A percentile compares a stretch with the other conserved stretches of the same genome.
phyloP scores from a whole-genome alignment of 1,140 invertebrate genomes.

The Chironomus tepperi region DNA sequence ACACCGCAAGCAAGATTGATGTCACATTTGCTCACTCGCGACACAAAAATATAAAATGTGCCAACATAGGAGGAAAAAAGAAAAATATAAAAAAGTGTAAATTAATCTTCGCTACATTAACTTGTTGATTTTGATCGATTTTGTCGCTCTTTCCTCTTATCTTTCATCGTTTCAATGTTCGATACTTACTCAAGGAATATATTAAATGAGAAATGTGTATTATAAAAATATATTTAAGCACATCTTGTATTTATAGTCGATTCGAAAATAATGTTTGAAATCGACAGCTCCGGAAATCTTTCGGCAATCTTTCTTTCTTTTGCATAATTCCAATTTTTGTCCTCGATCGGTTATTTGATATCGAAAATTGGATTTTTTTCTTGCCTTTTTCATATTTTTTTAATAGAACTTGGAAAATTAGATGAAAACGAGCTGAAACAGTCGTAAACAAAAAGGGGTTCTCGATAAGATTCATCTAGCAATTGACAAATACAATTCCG shows the following conservation, averaged over 20 bases:
- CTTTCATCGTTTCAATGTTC: not conserved
- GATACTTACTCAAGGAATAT: too few relatives aligned
- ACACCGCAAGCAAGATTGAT: not conserved
- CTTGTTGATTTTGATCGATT: not conserved
- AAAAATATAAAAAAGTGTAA: not conserved
- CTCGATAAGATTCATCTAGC: not conserved
- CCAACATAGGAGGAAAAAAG: too few relatives aligned
- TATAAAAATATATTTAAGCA: too few relatives aligned
- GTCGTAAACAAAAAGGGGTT: not conserved
- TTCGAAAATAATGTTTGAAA: too few relatives aligned
- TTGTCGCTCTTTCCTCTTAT: not conserved
- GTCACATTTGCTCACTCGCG: not conserved
- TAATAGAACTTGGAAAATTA: not conserved
- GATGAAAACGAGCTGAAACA: not conserved
- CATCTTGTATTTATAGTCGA: too few relatives aligned
- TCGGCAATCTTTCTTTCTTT: not conserved
- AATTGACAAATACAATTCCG: not conserved
- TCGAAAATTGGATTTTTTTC: conserved; percentile 3
- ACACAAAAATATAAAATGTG: not conserved
- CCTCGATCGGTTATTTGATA: not conserved
- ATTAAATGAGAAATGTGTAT: too few relatives aligned
- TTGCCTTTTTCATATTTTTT: not conserved
- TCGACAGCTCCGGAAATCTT: not conserved
- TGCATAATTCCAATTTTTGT: not conserved
- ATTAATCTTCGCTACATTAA: not conserved